phyloP scores from a whole-genome alignment of 2,113 vertebrate genomes.

The Pedetes capensis region DNA sequence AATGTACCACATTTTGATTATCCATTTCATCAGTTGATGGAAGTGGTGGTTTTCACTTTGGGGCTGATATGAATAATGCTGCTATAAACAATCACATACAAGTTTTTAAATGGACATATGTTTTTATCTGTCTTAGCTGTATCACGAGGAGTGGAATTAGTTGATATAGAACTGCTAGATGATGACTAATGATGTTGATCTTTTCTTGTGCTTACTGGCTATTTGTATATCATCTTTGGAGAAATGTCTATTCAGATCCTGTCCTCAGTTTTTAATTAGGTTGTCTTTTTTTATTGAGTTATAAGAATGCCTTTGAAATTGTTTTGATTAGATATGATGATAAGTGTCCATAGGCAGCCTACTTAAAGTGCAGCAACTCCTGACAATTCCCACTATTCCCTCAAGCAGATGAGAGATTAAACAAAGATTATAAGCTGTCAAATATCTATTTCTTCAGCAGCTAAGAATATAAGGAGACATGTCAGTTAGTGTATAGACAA shows the following conservation, averaged over 20 bases:
- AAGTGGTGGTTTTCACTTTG: not conserved
- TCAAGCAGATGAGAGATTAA: not conserved
- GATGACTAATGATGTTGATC: not conserved
- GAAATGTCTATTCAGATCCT: not conserved
- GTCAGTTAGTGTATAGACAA: not conserved
- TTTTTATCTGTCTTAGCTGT: not conserved
- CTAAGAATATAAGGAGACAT: not conserved
- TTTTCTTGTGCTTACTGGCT: not conserved
- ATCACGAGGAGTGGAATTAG: not conserved
- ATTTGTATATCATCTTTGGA: slow-evolving; percentile 10
- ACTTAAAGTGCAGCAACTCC: not conserved
- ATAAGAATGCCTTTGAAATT: not conserved
- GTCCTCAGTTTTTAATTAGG: not conserved
- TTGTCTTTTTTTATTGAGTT: slow-evolving; percentile 34
- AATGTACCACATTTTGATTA: not conserved
- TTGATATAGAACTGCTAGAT: not conserved
- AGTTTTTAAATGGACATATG: not conserved
- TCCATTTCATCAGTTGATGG: not conserved
- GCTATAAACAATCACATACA: not conserved
- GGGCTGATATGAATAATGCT: not conserved
- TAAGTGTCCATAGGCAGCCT: not conserved
- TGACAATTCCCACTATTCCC: not conserved
- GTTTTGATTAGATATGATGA: not conserved
- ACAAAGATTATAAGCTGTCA: not conserved
- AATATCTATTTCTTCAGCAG: not conserved